A percentile compares a stretch with the other conserved stretches of the same genome.
Evolutionary conservation across 2,113 vertebrate species (phyloP).

Genomic region (Circaetus gallicus): DNA sequence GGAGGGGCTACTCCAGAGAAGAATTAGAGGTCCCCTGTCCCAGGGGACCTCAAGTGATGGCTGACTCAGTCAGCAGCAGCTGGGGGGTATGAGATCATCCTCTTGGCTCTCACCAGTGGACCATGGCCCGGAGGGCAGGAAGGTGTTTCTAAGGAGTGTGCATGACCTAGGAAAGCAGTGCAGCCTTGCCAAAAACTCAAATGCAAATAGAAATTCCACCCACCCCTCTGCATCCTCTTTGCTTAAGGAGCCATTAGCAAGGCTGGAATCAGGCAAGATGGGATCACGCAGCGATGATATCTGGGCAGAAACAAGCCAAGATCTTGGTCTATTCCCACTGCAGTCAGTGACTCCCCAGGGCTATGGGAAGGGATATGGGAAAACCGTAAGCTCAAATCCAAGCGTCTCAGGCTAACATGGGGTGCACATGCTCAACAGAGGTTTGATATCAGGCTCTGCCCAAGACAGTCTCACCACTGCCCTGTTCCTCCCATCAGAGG

Average conservation of each 20-base stretch:
- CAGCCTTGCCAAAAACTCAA: constrained; percentile 4
- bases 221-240: constrained; percentile 29
- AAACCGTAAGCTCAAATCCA: background rate
- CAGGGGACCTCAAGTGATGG: background rate
- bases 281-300: background rate
- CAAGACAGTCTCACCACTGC: background rate
- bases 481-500: background rate
- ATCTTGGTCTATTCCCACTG: constrained; percentile 6
- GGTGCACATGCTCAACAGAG: background rate
- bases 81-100: background rate
- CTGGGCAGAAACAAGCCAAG: constrained; percentile 23
- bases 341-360: background rate
- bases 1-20: background rate
- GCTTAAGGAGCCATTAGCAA: constrained; percentile 7
- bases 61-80: background rate
- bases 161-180: background rate
- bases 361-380: background rate
- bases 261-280: background rate
- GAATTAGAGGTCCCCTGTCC: background rate
- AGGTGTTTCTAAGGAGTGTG: background rate
- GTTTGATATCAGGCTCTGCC: background rate
- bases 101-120: background rate
- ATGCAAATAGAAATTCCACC: constrained; percentile 17
- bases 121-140: background rate
- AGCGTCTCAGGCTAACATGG: background rate